Conservation (phyloP, 1,140 invertebrate species). For the Neotoxoptera formosana region DNA sequence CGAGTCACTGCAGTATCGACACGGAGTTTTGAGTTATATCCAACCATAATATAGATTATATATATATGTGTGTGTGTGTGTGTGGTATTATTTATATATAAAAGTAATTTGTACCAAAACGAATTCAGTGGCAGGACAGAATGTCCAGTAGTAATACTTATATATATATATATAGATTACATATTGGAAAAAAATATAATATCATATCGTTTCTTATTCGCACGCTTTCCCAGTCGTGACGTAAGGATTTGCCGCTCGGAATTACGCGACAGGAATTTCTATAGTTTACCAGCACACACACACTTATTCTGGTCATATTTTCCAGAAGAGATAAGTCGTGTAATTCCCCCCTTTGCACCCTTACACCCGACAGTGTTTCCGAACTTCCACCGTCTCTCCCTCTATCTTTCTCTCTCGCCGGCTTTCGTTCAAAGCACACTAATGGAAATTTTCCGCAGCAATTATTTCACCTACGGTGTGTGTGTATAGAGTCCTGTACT, state of each 20-base stretch:
- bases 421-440: background rate
- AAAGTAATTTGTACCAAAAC: background rate
- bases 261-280: background rate
- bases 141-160: background rate
- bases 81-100: background rate
- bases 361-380: background rate
- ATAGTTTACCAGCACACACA: background rate
- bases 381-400: background rate
- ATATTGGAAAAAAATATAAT: background rate
- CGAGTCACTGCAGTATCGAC: background rate
- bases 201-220: background rate
- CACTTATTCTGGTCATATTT: constrained; percentile 23
- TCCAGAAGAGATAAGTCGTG: background rate
- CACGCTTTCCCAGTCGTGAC: background rate
- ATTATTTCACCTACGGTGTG: background rate
- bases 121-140: background rate
- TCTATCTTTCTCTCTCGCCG: background rate
- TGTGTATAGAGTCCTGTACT: background rate
- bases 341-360: background rate
- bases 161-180: background rate
- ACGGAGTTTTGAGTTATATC: background rate
- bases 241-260: background rate
- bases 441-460: constrained; percentile 15
- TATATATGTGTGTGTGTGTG: background rate
- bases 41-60: too few species aligned